These are phyloP conservation scores for Oncorhynchus tshawytscha DNA, from an alignment of 2,113 vertebrate genomes.

Conservation along the genomic window DNA sequence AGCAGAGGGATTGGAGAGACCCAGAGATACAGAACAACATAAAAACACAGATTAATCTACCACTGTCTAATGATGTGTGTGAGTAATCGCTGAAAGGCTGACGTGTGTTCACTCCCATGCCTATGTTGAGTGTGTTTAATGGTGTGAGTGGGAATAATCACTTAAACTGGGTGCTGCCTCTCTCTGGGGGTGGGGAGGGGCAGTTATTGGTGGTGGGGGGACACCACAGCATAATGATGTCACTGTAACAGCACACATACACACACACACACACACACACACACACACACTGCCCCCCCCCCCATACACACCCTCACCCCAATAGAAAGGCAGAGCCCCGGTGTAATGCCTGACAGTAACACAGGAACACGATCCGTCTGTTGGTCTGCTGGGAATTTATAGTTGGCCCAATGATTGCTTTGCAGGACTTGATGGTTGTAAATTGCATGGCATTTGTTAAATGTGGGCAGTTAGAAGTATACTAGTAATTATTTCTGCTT, in stretches of 20 bases:
- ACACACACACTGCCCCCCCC: too few relatives aligned
- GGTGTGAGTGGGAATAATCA: conserved; percentile 71
- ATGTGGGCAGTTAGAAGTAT: conserved; percentile 75
- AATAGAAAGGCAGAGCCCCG: not conserved
- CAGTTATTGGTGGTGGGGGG: conserved; percentile 15
- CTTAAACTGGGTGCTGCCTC: conserved; percentile 61
- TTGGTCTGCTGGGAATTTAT: conserved; percentile 69
- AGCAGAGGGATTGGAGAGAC: too few relatives aligned
- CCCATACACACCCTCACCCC: too few relatives aligned
- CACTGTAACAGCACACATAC: conserved; percentile 23
- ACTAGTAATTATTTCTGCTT: conserved; percentile 77
- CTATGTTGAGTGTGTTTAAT: conserved; percentile 71
- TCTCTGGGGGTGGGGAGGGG: conserved; percentile 47
- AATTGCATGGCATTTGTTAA: conserved; percentile 78
- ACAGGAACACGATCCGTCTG: conserved; percentile 44
- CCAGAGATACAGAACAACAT: conserved; percentile 33
- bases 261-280: too few relatives aligned
- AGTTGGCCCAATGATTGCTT: conserved; percentile 75
- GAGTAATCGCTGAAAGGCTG: conserved; percentile 65
- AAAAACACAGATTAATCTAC: conserved; percentile 64
- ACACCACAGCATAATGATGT: conserved; percentile 34
- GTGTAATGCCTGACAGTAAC: conserved; percentile 61
- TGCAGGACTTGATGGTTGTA: conserved; percentile 70
- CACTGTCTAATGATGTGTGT: conserved; percentile 71
- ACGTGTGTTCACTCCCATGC: conserved; percentile 61